phyloP scores from a whole-genome alignment of 2,797 vertebrate genomes.

The Acanthurus lineatus region DNA sequence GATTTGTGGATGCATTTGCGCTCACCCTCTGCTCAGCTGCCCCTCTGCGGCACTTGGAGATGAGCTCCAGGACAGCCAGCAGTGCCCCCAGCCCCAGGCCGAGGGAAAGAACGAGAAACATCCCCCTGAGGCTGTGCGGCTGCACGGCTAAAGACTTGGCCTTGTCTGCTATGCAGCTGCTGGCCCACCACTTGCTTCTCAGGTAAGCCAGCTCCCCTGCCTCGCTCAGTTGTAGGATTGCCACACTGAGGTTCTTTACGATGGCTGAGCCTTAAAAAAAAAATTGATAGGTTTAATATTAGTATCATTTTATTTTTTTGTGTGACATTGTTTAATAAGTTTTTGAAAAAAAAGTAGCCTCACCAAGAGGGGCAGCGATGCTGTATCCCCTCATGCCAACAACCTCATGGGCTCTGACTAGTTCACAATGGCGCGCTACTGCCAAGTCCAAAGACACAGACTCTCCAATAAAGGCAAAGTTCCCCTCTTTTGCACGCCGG shows the following conservation, averaged over 20 bases:
- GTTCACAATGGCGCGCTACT: slow-evolving; percentile 88
- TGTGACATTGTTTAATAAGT: background rate
- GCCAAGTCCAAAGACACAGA: slow-evolving; percentile 91
- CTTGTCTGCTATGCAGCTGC: slow-evolving; percentile 82
- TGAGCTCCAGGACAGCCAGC: slow-evolving; percentile 88
- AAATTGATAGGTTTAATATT: slow-evolving; percentile 9
- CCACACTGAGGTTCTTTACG: slow-evolving; percentile 88
- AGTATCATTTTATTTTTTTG: background rate
- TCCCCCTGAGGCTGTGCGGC: slow-evolving; percentile 87
- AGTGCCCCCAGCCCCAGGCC: slow-evolving; percentile 87
- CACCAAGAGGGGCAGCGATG: slow-evolving; percentile 88
- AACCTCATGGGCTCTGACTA: slow-evolving; percentile 88
- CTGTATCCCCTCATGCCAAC: slow-evolving; percentile 91
- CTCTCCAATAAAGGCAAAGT: slow-evolving; percentile 92
- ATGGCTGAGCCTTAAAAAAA: slow-evolving; percentile 83
- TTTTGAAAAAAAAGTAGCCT: slow-evolving; percentile 52
- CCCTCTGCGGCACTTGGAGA: slow-evolving; percentile 83
- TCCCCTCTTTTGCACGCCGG: slow-evolving; percentile 85
- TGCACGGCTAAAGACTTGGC: slow-evolving; percentile 79
- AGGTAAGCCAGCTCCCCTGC: slow-evolving; percentile 88
- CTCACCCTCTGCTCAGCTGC: slow-evolving; percentile 86
- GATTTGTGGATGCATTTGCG: slow-evolving; percentile 5
- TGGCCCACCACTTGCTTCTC: slow-evolving; percentile 92
- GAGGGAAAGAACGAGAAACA: slow-evolving; percentile 89
- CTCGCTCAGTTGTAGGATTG: slow-evolving; percentile 89